Conservation (phyloP, 2,888 invertebrate species). For the Drosophila peninsularis region DNA sequence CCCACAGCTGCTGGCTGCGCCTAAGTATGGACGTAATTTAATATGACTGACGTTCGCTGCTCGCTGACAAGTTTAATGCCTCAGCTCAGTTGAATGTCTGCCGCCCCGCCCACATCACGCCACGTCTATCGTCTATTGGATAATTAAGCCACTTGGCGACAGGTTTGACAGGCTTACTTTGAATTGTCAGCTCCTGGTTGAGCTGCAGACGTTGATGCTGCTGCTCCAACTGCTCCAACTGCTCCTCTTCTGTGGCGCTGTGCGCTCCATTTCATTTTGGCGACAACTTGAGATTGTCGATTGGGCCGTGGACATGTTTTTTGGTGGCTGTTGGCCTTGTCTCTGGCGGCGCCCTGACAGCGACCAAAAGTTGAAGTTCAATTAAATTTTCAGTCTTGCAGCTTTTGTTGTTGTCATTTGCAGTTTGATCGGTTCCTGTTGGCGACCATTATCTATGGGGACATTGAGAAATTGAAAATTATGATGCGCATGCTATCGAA, state of each 20-base stretch:
- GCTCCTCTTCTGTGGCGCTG: too few relatives aligned
- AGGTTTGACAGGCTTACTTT: conserved; percentile 78
- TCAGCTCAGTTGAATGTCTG: neutral
- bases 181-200: conserved; percentile 57
- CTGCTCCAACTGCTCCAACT: neutral
- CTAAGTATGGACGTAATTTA: conserved; percentile 55
- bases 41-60: conserved; percentile 67
- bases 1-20: neutral
- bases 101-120: neutral
- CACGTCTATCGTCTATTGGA: conserved; percentile 75
- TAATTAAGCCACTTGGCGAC: conserved; percentile 79
- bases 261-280: conserved; percentile 55
- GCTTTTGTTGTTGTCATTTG: conserved; percentile 33
- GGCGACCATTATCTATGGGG: conserved; percentile 20
- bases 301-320: conserved; percentile 44
- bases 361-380: conserved; percentile 66
- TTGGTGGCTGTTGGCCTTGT: conserved; percentile 22
- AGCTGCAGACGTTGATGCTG: conserved; percentile 29
- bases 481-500: conserved; percentile 24
- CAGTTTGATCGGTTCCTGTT: conserved; percentile 28
- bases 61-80: conserved; percentile 68
- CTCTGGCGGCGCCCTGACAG: conserved; percentile 19
- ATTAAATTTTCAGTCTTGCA: conserved; percentile 63
- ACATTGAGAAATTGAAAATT: conserved; percentile 62
- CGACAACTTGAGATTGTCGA: conserved; percentile 56